A percentile compares a stretch with the other conserved stretches of the same genome.
Conservation (phyloP, 2,888 invertebrate species). For the Drosophila borborema region DNA sequence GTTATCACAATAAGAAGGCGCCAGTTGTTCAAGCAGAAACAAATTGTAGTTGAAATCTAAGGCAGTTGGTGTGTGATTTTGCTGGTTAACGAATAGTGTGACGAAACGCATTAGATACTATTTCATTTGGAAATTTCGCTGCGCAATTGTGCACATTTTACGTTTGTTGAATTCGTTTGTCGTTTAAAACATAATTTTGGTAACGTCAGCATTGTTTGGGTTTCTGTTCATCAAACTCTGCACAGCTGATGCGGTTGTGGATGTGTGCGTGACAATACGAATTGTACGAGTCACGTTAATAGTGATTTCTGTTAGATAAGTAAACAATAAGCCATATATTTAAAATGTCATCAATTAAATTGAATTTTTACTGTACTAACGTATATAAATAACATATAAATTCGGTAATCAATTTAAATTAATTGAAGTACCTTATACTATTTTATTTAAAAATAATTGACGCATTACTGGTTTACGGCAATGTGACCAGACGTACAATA, state of each 20-base stretch:
- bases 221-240: slow-evolving; percentile 29
- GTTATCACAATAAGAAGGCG: slow-evolving; percentile 33
- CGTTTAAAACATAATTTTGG: slow-evolving; percentile 58
- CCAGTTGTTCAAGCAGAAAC: slow-evolving; percentile 49
- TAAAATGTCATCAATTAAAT: background rate
- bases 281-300: slow-evolving; percentile 10
- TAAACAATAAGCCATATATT: background rate
- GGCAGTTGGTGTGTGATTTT: slow-evolving; percentile 41
- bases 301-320: background rate
- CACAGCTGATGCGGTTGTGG: slow-evolving; percentile 32
- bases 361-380: background rate
- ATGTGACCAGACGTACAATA: slow-evolving; percentile 23
- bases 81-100: slow-evolving; percentile 45
- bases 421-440: background rate
- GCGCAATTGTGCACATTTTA: slow-evolving; percentile 53
- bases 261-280: slow-evolving; percentile 6
- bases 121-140: slow-evolving; percentile 12
- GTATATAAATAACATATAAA: background rate
- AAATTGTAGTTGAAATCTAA: slow-evolving; percentile 30
- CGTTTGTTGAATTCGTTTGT: slow-evolving; percentile 15
- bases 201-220: slow-evolving; percentile 72
- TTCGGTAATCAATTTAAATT: background rate
- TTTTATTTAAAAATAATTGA: background rate
- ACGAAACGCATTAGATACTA: slow-evolving; percentile 28
- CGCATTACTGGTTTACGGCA: slow-evolving; percentile 4